These are phyloP conservation scores for Lordiphosa andalusiaca DNA, from an alignment of 2,888 invertebrate species.

Conservation along the genomic window DNA sequence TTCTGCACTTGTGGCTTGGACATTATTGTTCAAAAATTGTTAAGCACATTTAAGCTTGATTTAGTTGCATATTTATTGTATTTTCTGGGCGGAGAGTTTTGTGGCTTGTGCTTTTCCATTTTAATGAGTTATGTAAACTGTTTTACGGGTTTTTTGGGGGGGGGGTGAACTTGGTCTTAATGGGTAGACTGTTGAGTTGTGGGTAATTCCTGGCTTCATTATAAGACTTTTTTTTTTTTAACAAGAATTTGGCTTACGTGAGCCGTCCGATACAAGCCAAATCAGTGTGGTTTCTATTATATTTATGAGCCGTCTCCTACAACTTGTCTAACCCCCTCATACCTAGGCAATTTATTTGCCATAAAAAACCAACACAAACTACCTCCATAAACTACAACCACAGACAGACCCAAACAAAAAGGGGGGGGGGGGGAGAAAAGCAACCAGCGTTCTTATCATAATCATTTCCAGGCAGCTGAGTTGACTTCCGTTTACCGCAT, in stretches of 20 bases:
- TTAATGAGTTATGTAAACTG: constrained; percentile 72
- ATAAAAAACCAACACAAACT: constrained; percentile 43
- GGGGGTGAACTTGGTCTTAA: not conserved
- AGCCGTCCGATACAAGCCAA: no score
- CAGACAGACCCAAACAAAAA: constrained; percentile 25
- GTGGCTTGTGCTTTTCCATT: constrained; percentile 29
- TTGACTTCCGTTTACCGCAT: constrained; percentile 55
- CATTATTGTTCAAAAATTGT: constrained; percentile 73
- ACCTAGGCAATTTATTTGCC: constrained; percentile 40
- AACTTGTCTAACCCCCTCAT: constrained; percentile 11
- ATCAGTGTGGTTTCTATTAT: not conserved
- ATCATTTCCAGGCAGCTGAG: constrained; percentile 73
- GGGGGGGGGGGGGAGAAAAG: not conserved
- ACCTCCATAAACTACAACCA: constrained; percentile 32
- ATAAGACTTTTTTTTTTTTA: no score
- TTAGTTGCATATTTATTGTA: constrained; percentile 74
- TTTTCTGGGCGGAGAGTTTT: constrained; percentile 25
- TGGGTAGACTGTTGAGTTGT: not conserved
- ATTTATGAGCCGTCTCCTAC: constrained; percentile 21
- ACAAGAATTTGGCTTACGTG: no score
- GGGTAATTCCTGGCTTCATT: no score
- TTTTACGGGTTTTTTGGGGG: not conserved
- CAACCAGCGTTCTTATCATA: constrained; percentile 56
- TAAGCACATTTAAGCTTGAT: constrained; percentile 76
- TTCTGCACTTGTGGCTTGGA: constrained; percentile 67